Base-by-base conservation (phyloP, 1,140 invertebrate genomes). In the Spodoptera litura region DNA sequence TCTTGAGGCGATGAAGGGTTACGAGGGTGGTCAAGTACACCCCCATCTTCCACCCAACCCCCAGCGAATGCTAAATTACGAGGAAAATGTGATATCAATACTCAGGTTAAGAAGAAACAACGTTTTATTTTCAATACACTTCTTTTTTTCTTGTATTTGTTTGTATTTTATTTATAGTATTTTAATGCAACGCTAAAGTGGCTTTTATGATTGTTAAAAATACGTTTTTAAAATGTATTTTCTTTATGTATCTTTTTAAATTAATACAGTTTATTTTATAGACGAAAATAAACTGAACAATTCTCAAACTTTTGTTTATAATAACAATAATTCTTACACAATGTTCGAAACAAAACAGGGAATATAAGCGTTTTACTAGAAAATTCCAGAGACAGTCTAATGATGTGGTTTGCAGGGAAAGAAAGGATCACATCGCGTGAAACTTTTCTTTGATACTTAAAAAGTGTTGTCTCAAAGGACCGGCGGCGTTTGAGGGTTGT, bases 1-100 rank as follows among this genome's bases (percentile, higher is more conserved):
- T 86, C 83, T 86, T 86, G 85, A 86, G 85, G 85, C 76, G 78
- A 75, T 64, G 76, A 79, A 78, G 79, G 82, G 80, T 82, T 79
- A 71, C 38, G 5, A 51, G 81, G 82, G 82, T 77, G 85, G 85
- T 86, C 83, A 83, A 84, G 81, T 82, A 59, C 66, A 56, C 74
- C 76, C 81, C 80, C 52, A 31, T 61, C 73, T 64, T 44, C 80
- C 76, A 68, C 74, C 75, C 66, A 12, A 13, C 49, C 15, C n/a
- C 71, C 56, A 78, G 78, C 80, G 66, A 80, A 78, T 81, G 83
- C 81, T 80, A 78, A 83, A 82, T 85, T 85, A 85, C 64, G 78
- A 77, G 61, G 68, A 82, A 85, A 83, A 78, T 81, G 58, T 44
- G 66, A 61, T 61, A 78, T 20, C 52, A 25, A 70, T 44, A 27